phyloP scores from a whole-genome alignment of 2,113 vertebrate species.

The Catharus fuscescens region DNA sequence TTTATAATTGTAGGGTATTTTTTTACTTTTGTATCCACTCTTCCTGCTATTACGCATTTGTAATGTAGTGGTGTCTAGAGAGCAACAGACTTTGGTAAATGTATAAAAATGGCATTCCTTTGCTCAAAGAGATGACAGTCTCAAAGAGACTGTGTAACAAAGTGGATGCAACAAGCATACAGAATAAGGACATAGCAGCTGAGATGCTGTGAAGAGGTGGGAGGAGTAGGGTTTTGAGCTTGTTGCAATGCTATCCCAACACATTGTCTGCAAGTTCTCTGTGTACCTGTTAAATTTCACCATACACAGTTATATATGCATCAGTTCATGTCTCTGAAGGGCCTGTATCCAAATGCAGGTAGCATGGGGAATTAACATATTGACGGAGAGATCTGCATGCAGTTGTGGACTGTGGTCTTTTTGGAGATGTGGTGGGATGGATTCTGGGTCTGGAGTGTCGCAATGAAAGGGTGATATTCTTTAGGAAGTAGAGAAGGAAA shows the following conservation, averaged over 20 bases:
- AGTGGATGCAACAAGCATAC: neutral
- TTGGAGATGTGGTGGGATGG: neutral
- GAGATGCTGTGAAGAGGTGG: neutral
- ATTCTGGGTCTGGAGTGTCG: neutral
- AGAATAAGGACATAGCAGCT: neutral
- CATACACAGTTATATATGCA: neutral
- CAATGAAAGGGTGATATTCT: neutral
- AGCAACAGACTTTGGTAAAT: neutral
- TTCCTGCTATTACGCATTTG: neutral
- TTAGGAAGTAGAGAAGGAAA: neutral
- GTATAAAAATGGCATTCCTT: neutral
- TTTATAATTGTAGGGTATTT: fast-evolving
- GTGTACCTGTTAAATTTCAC: neutral
- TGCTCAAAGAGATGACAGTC: neutral
- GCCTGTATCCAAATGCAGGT: neutral
- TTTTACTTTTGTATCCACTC: neutral
- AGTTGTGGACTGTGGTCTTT: neutral
- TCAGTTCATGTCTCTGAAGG: neutral
- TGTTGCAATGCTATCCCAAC: neutral
- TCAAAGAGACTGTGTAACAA: neutral
- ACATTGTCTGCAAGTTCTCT: neutral
- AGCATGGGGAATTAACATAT: fast-evolving
- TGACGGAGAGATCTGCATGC: neutral
- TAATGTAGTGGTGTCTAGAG: neutral
- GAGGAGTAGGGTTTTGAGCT: neutral